phyloP scores from a whole-genome alignment of 2,797 vertebrate genomes.

The Mus spretus region DNA sequence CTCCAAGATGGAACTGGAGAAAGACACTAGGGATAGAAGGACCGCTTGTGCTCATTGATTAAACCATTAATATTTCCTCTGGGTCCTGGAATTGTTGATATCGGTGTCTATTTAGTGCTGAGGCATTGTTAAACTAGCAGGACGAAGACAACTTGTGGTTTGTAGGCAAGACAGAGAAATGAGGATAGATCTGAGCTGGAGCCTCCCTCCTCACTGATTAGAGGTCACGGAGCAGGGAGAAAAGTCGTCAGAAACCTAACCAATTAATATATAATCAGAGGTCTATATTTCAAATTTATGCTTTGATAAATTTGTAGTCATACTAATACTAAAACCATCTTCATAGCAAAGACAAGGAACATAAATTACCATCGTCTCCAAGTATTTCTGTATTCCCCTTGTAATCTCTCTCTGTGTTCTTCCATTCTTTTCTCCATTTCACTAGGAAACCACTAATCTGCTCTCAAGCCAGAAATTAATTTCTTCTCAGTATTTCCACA shows the following conservation, averaged over 20 bases:
- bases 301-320: neutral
- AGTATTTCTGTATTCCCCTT: neutral
- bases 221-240: too few relatives aligned
- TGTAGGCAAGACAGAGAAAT: neutral
- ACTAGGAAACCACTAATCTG: neutral
- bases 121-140: neutral
- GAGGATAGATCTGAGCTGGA: neutral
- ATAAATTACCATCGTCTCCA: neutral
- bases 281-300: neutral
- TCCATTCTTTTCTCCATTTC: neutral
- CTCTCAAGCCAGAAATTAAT: neutral
- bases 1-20: neutral
- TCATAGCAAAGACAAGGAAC: neutral
- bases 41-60: neutral
- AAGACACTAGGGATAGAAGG: neutral
- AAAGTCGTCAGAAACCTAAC: neutral
- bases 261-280: neutral
- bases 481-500: neutral
- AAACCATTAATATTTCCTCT: neutral
- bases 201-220: neutral
- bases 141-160: neutral
- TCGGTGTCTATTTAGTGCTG: neutral
- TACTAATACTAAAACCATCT: neutral
- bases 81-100: neutral
- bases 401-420: neutral